These are phyloP conservation scores for Lithophane ornitopus DNA, from an alignment of 2,888 invertebrate species.

Conservation along the genomic window DNA sequence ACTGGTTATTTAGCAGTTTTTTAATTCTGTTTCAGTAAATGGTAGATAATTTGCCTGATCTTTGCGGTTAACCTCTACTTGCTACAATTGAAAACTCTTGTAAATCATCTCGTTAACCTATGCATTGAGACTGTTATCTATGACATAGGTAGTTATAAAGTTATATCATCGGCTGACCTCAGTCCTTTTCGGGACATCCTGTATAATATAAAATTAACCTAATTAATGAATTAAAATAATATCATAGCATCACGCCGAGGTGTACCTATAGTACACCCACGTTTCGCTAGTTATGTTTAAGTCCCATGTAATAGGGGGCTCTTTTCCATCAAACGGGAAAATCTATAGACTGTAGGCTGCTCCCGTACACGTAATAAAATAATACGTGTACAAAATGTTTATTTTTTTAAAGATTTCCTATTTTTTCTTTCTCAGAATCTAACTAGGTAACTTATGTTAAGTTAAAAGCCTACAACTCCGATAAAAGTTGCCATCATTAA, in stretches of 20 bases:
- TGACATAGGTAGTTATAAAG: neutral
- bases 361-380: too few relatives aligned
- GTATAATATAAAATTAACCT: neutral
- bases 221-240: neutral
- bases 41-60: neutral
- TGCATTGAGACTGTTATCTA: neutral
- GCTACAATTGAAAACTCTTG: neutral
- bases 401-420: neutral
- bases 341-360: too few relatives aligned
- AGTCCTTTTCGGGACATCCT: neutral
- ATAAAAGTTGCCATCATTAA: constrained; percentile 33
- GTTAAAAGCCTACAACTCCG: neutral
- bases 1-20: neutral
- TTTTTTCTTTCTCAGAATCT: neutral
- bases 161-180: neutral
- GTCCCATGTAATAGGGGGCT: too few relatives aligned
- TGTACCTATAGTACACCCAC: too few relatives aligned
- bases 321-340: too few relatives aligned
- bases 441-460: neutral
- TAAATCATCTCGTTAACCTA: neutral
- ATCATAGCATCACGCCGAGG: too few relatives aligned
- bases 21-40: neutral
- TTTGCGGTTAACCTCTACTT: neutral
- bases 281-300: too few relatives aligned
- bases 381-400: neutral